These are phyloP conservation scores for Crotalus adamanteus DNA, from an alignment of 2,797 vertebrate species.

Conservation along the genomic window DNA sequence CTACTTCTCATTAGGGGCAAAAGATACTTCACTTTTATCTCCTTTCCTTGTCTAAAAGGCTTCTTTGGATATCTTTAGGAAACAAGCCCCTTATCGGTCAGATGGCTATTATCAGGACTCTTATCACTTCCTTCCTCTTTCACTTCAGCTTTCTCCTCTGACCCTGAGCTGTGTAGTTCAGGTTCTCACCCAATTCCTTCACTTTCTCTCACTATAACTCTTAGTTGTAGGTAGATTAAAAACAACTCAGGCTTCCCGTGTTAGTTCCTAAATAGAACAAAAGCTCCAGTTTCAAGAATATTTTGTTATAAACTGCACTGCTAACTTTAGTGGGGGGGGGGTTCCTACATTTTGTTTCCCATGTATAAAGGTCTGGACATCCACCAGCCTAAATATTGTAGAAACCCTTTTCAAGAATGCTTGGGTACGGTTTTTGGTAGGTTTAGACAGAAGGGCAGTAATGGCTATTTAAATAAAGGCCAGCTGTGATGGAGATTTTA, in stretches of 20 bases:
- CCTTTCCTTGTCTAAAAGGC: background rate
- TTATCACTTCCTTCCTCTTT: background rate
- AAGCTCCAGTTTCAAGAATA: background rate
- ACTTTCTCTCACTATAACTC: background rate
- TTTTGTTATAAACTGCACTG: background rate
- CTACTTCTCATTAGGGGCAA: background rate
- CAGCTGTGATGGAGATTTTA: background rate
- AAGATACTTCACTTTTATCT: background rate
- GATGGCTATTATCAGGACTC: background rate
- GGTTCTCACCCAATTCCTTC: background rate
- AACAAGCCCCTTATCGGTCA: background rate
- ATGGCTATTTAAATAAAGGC: background rate
- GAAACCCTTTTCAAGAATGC: background rate
- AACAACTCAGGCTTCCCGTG: background rate
- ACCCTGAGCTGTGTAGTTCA: background rate
- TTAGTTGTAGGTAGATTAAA: background rate
- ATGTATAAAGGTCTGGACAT: background rate
- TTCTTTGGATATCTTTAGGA: background rate
- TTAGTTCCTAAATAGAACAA: background rate
- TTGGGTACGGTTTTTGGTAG: background rate
- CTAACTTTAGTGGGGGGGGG: background rate
- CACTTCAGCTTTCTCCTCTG: background rate
- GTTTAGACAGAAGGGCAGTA: background rate
- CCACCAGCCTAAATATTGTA: background rate
- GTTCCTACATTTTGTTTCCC: background rate